A percentile compares a stretch with the other conserved stretches of the same genome.
Conservation (phyloP, 2,888 invertebrate genomes). For the Temnothorax unifasciatus region DNA sequence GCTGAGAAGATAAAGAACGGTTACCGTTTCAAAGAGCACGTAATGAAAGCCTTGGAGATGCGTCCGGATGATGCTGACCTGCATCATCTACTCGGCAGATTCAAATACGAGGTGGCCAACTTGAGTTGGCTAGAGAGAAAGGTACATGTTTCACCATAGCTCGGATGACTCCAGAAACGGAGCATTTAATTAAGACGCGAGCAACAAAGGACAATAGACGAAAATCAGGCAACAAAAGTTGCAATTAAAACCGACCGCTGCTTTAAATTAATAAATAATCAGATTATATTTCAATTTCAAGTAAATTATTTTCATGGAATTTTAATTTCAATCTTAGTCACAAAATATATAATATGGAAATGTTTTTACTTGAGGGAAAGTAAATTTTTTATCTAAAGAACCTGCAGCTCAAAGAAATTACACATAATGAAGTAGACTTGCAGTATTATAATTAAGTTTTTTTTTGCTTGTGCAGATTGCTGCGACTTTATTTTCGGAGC, state of each 20-base stretch:
- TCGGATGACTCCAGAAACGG: background rate
- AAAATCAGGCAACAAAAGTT: background rate
- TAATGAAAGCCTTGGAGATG: constrained; percentile 89
- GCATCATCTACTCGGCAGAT: constrained; percentile 91
- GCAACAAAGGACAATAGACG: background rate
- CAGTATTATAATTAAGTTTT: background rate
- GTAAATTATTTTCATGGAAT: background rate
- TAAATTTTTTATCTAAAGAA: background rate
- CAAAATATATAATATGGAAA: background rate
- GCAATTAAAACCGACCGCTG: background rate
- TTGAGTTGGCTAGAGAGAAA: constrained; percentile 90
- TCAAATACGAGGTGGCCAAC: constrained; percentile 89
- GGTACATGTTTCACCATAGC: constrained; percentile 70
- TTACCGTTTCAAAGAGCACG: constrained; percentile 89
- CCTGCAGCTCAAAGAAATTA: background rate
- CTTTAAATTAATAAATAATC: background rate
- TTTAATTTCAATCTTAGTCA: background rate
- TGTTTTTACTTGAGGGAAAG: background rate
- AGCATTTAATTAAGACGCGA: background rate
- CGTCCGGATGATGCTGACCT: constrained; percentile 89
- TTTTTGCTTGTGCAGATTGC: constrained; percentile 86
- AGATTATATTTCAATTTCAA: background rate
- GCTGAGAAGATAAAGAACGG: constrained; percentile 90
- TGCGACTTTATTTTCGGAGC: constrained; percentile 89
- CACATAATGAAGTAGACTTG: background rate